A percentile compares a stretch with the other conserved stretches of the same genome.
Evolutionary conservation across 2,888 invertebrate species (phyloP).

Genomic region (Plutella xylostella): DNA sequence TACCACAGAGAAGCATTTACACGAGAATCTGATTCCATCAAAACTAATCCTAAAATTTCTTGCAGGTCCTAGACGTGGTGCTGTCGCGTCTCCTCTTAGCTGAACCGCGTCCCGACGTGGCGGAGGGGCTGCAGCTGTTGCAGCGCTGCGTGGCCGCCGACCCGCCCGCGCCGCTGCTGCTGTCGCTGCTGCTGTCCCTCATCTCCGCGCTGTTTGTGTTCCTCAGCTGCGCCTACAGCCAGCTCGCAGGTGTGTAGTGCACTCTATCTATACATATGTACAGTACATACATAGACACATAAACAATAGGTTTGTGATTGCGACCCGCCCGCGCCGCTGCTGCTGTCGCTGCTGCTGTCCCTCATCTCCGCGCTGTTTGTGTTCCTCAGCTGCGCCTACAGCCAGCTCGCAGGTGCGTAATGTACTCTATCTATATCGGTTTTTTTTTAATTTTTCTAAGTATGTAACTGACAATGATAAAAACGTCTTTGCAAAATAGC

Average conservation of each 20-base stretch:
- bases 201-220: slow-evolving; percentile 93
- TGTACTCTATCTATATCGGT: too few relatives aligned
- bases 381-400: slow-evolving; percentile 89
- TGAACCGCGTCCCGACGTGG: slow-evolving; percentile 78
- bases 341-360: slow-evolving; percentile 87
- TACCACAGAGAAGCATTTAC: too few relatives aligned
- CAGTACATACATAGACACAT: too few relatives aligned
- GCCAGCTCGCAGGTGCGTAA: slow-evolving; percentile 73
- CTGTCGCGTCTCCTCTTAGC: slow-evolving; percentile 80
- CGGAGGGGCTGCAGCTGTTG: slow-evolving; percentile 80
- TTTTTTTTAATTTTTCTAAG: too few relatives aligned
- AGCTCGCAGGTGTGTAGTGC: slow-evolving; percentile 70
- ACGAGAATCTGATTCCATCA: too few relatives aligned
- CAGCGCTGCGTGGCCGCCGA: slow-evolving; percentile 82
- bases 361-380: slow-evolving; percentile 93
- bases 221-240: slow-evolving; percentile 87
- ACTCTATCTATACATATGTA: too few relatives aligned
- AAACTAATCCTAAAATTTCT: too few relatives aligned
- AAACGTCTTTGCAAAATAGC: too few relatives aligned
- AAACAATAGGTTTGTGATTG: too few relatives aligned
- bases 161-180: slow-evolving; percentile 82
- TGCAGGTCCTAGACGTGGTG: slow-evolving; percentile 82
- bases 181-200: slow-evolving; percentile 89
- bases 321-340: slow-evolving; percentile 84
- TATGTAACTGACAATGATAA: too few relatives aligned